Percentiles rank a stretch among this genome's conserved stretches.
Conservation (phyloP, 2,113 vertebrate species). For the Gallinago paraguaiae region DNA sequence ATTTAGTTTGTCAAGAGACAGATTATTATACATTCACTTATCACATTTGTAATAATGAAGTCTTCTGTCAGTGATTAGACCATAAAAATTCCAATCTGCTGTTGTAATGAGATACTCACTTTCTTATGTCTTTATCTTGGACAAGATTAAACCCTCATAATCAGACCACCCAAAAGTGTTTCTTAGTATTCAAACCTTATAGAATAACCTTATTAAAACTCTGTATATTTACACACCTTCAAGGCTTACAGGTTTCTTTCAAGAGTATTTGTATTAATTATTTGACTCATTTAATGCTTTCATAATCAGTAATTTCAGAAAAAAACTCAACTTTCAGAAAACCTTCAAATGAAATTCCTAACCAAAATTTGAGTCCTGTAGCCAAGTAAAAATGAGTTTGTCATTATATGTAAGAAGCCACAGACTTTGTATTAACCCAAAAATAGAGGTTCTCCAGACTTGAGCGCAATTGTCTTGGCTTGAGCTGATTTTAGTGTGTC, state of each 20-base stretch:
- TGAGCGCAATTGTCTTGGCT: neutral
- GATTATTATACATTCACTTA: neutral
- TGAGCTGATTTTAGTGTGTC: neutral
- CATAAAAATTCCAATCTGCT: neutral
- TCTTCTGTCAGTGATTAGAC: neutral
- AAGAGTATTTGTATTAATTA: neutral
- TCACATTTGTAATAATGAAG: neutral
- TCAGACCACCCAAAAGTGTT: neutral
- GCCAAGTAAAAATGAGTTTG: neutral
- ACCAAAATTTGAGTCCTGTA: neutral
- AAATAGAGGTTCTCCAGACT: neutral
- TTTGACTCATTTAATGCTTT: neutral
- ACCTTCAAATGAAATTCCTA: neutral
- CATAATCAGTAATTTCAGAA: neutral
- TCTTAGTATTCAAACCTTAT: neutral
- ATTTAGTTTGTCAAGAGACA: neutral
- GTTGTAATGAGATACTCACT: neutral
- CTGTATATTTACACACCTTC: neutral
- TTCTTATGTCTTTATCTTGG: neutral
- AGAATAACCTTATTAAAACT: neutral
- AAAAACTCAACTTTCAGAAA: neutral
- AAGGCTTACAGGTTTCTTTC: neutral
- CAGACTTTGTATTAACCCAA: neutral
- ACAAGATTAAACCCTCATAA: neutral
- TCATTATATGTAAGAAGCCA: neutral